Evolutionary conservation across 2,113 vertebrate genomes (phyloP).

Genomic region (Istiophorus platypterus): DNA sequence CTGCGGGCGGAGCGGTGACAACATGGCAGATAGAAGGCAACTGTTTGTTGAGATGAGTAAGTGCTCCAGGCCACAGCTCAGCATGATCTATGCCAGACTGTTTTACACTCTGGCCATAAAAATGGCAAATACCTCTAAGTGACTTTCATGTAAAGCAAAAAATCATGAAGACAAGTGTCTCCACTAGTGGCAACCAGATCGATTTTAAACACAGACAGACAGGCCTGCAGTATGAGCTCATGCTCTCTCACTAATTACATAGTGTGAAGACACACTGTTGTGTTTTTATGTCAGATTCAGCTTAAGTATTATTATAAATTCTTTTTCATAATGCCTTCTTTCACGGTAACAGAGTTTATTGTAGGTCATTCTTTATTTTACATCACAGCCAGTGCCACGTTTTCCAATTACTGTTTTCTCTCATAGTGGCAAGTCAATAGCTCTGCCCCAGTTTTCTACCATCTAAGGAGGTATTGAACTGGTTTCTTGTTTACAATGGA

Average conservation of each 20-base stretch:
- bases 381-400: background rate
- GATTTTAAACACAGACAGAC: conserved; percentile 19
- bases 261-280: background rate
- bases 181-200: conserved; percentile 7
- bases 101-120: conserved; percentile 48
- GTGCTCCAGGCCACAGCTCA: conserved; percentile 75
- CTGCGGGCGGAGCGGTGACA: conserved; percentile 89
- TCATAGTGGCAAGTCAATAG: too few relatives aligned
- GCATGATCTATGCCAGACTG: conserved; percentile 38
- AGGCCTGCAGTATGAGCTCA: conserved; percentile 18
- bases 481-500: background rate
- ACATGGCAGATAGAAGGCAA: conserved; percentile 99
- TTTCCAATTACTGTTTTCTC: too few relatives aligned
- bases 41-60: conserved; percentile 99
- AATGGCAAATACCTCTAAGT: conserved; percentile 28
- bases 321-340: background rate
- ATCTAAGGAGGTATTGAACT: background rate
- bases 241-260: background rate
- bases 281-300: background rate
- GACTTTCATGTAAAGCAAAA: conserved; percentile 44
- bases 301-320: background rate
- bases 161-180: conserved; percentile 48
- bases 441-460: background rate
- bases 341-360: background rate
- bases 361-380: background rate